Evolutionary conservation across 2,113 vertebrate species (phyloP).

Genomic region (Vidua macroura): DNA sequence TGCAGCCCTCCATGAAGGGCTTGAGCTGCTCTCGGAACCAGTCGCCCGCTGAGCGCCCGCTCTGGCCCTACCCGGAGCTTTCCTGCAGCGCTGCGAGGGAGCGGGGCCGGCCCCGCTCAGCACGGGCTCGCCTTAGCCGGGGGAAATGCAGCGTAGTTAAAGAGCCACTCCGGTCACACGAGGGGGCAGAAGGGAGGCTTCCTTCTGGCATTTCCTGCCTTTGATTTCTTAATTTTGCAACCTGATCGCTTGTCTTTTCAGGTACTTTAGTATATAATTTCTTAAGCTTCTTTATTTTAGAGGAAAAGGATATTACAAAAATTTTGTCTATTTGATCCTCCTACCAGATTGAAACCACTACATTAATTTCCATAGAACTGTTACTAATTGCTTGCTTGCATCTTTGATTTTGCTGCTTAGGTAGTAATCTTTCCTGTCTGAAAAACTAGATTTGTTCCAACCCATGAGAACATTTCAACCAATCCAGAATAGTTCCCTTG

Average conservation of each 20-base stretch:
- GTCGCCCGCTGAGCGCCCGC: accelerated
- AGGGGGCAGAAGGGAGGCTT: slow-evolving; percentile 9
- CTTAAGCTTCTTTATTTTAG: background rate
- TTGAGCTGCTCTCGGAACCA: background rate
- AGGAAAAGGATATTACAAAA: background rate
- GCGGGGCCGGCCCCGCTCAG: background rate
- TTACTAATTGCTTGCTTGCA: background rate
- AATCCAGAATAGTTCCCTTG: background rate
- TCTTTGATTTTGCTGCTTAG: slow-evolving; percentile 1
- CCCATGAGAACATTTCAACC: background rate
- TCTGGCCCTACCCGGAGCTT: background rate
- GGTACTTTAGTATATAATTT: background rate
- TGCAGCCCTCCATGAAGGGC: background rate
- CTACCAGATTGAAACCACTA: background rate
- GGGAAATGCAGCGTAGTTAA: background rate
- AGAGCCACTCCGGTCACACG: background rate
- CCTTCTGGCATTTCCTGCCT: slow-evolving; percentile 6
- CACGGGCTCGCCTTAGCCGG: accelerated
- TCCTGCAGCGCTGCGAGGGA: background rate
- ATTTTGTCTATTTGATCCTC: background rate
- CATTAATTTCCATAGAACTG: background rate
- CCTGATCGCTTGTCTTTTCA: background rate
- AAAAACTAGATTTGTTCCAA: slow-evolving; percentile 1
- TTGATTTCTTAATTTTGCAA: background rate
- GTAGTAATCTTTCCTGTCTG: background rate